phyloP scores from a whole-genome alignment of 2,888 invertebrate species.

The Tyria jacobaeae region DNA sequence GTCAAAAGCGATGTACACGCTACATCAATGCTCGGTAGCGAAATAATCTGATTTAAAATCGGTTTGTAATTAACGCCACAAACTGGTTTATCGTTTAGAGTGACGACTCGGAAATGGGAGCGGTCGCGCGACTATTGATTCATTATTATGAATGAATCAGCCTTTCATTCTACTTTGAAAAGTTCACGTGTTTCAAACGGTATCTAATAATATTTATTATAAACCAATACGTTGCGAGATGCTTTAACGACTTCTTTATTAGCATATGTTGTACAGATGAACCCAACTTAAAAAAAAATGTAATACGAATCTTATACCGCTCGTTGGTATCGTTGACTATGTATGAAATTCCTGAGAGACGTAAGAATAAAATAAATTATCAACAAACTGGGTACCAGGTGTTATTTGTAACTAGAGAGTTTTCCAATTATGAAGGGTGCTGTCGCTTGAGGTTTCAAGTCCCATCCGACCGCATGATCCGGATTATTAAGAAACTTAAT shows the following conservation, averaged over 20 bases:
- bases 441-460: constrained; percentile 71
- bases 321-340: constrained; percentile 33
- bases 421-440: constrained; percentile 76
- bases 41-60: constrained; percentile 80
- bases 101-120: constrained; percentile 74
- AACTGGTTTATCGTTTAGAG: constrained; percentile 72
- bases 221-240: constrained; percentile 68
- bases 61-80: constrained; percentile 79
- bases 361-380: constrained; percentile 35
- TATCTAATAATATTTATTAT: constrained; percentile 72
- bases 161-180: constrained; percentile 70
- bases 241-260: constrained; percentile 62
- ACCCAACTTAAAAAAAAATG: constrained; percentile 47
- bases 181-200: constrained; percentile 65
- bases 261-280: constrained; percentile 51
- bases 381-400: constrained; percentile 59
- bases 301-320: constrained; percentile 40
- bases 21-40: constrained; percentile 74
- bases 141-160: constrained; percentile 84
- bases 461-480: constrained; percentile 66
- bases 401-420: constrained; percentile 71
- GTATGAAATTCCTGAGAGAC: constrained; percentile 41
- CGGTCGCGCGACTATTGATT: constrained; percentile 68
- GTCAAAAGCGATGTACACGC: constrained; percentile 69
- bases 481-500: constrained; percentile 84